Evolutionary conservation across 2,888 invertebrate species (phyloP).

Genomic region (Oscheius sp.): DNA sequence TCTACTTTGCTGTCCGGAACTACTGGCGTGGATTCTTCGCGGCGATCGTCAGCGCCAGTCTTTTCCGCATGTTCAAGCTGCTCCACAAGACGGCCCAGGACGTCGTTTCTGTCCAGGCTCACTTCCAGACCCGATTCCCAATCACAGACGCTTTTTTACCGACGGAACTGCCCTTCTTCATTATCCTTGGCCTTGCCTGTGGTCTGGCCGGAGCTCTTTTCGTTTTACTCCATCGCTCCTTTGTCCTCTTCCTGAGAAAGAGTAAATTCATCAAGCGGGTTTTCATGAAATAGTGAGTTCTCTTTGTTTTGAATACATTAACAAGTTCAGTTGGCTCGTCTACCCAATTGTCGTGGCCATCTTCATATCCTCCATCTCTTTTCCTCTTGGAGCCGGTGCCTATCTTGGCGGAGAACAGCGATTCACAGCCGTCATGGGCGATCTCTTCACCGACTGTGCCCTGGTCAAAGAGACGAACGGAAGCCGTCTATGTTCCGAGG

Average conservation of each 20-base stretch:
- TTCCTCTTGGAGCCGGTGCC: constrained; percentile 90
- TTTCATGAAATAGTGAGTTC: constrained; percentile 66
- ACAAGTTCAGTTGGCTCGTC: constrained; percentile 86
- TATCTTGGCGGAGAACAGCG: constrained; percentile 78
- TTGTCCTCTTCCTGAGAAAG: constrained; percentile 68
- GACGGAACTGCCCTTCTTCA: constrained; percentile 92
- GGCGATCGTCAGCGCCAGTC: constrained; percentile 93
- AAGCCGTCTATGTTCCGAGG: constrained; percentile 13
- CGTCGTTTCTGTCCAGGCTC: constrained; percentile 88
- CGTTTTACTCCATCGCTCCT: constrained; percentile 62
- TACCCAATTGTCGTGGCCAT: constrained; percentile 85
- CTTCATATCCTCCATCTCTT: constrained; percentile 86
- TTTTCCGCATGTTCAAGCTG: constrained; percentile 29
- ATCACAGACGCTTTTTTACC: constrained; percentile 94
- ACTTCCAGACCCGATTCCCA: constrained; percentile 82
- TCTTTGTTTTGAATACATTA: background rate
- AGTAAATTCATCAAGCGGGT: constrained; percentile 64
- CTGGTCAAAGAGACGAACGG: constrained; percentile 52
- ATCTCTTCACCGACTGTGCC: constrained; percentile 67
- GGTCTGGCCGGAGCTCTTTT: constrained; percentile 68
- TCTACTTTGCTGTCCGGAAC: constrained; percentile 96
- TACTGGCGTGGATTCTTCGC: constrained; percentile 99
- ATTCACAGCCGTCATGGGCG: constrained; percentile 60
- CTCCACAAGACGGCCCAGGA: constrained; percentile 12
- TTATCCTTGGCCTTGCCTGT: constrained; percentile 82